Evolutionary conservation across 92 coral and sea anemone genomes (phyloP), one percentile per base, ranked within the genome.

Genomic region (Epizoanthus scotinus): DNA sequence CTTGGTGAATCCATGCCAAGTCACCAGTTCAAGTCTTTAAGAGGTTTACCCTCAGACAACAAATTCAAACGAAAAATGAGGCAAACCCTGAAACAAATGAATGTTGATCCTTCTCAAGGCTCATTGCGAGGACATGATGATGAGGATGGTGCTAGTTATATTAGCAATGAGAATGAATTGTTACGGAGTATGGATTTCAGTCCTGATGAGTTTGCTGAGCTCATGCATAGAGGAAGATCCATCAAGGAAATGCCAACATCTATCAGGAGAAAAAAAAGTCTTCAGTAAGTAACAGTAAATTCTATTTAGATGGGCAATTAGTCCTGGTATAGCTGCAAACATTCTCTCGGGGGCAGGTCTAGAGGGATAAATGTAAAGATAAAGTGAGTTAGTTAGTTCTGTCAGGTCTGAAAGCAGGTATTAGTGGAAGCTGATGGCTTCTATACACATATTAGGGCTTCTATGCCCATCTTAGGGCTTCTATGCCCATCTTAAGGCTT

Each of bases 221-320:
- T 92, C 82, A 75, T 90, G 82, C 84, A 90, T 20, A 83, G 88
- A 27, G 87, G 89, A 62, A 87, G 85, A 17, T 82, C 89, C 38
- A 85, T 95, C 26, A 93, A 90, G 70, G 94, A 95, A 77, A 91
- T 93, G 90, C 92, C 98, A 26, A 93, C 98, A 8, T 88, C 98
- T 18, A 86, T 93, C 15, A 83, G 88, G 63, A 85, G 98, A 71
- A 93, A 95, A 78, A 91, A 93, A 31, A 89, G 72, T 78, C 78
- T 90, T 17, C 90, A 90, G 98, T 92, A 53, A 62, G 89, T 79
- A 10, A 8, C 0, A 31, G 7, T 19, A 38, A 42, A 5, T 44
- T 42, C 71, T 44, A 19, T 22, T 21, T 55, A 25, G 17, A 47
- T 14, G 52, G 52, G 17, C 0, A 10, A 47, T 9, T 0, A 6